Base-by-base conservation (phyloP, 2,888 invertebrate species). In the Ectobius pallidus region DNA sequence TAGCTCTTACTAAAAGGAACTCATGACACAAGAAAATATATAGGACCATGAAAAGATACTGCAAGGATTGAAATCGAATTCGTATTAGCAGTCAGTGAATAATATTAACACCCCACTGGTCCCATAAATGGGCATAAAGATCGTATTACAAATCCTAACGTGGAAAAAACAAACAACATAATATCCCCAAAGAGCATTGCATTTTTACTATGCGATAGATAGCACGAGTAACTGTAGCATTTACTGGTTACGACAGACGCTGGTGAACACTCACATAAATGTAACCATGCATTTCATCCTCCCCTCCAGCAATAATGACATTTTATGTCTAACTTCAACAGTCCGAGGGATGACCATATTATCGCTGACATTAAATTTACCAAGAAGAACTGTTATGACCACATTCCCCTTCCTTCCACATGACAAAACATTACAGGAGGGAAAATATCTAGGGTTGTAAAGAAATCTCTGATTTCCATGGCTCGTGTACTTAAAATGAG, bases 241-340 rank as follows among this genome's bases (percentile, higher is more conserved):
- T 18, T 49, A 49, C 11, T 14, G 52, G 25, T 52, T 20, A 22
- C 9, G 9, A 52, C 52, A 25, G 11, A 3, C 4, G 46, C 46
- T 18, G 20, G 22, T 20, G 11, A 25, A 25, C 25, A 25, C 16
- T 11, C 52, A 9, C 25, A 52, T 52, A 52, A 52, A 52, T 25
- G 25, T 52, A 25, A 22, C 22, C 52, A 52, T 20, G 22, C 52
- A 52, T 52, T 52, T 25, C n/a, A n/a, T 22, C 9, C 11, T 22
- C 25, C 20, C 3, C 52, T 22, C 20, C 25, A 3, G 52, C 52
- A 6, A 52, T 52, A 52, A 52, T 9, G 52, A 2, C 52, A 52
- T 25, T 52, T 52, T 52, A 52, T 52, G 52, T 52, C 52, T 52
- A 25, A 20, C 52, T 18, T 52, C 25, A 52, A 52, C 52, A 16